Evolutionary conservation across 2,113 vertebrate genomes (phyloP).

Genomic region (Nesoenas mayeri): DNA sequence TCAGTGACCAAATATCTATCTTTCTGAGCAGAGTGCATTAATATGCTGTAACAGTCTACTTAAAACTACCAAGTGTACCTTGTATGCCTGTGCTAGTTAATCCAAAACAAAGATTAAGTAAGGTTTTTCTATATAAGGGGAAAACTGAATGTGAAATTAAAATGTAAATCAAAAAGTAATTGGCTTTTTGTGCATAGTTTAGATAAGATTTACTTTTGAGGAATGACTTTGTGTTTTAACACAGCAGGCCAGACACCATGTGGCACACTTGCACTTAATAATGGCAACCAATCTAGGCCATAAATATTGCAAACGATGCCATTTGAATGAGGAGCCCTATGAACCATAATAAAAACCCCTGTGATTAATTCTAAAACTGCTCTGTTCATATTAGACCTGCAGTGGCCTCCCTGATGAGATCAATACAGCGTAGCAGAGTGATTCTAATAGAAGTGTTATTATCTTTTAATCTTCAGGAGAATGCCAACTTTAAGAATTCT

Average conservation of each 20-base stretch:
- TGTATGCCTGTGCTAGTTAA: slow-evolving; percentile 37
- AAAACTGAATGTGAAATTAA: slow-evolving; percentile 75
- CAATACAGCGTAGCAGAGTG: slow-evolving; percentile 80
- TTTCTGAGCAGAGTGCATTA: slow-evolving; percentile 36
- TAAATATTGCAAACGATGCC: slow-evolving; percentile 83
- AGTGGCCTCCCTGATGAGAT: slow-evolving; percentile 84
- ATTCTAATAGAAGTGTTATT: slow-evolving; percentile 84
- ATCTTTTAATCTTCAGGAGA: slow-evolving; percentile 84
- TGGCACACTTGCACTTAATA: slow-evolving; percentile 78
- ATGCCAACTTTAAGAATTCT: slow-evolving; percentile 74
- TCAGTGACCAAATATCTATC: slow-evolving; percentile 2
- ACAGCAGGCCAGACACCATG: slow-evolving; percentile 75
- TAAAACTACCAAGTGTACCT: slow-evolving; percentile 33
- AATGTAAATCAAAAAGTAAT: slow-evolving; percentile 85
- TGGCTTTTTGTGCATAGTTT: slow-evolving; percentile 82
- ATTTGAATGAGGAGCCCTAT: slow-evolving; percentile 78
- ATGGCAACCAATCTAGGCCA: slow-evolving; percentile 73
- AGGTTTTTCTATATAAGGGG: slow-evolving; percentile 52
- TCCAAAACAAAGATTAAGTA: slow-evolving; percentile 71
- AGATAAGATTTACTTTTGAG: slow-evolving; percentile 86
- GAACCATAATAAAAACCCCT: slow-evolving; percentile 80
- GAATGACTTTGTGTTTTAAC: slow-evolving; percentile 80
- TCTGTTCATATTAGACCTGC: slow-evolving; percentile 82
- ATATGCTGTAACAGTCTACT: slow-evolving; percentile 46
- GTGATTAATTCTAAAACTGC: slow-evolving; percentile 82